These are phyloP conservation scores for Rhyacophila evoluta DNA, from an alignment of 2,888 invertebrate genomes.

Conservation along the genomic window DNA sequence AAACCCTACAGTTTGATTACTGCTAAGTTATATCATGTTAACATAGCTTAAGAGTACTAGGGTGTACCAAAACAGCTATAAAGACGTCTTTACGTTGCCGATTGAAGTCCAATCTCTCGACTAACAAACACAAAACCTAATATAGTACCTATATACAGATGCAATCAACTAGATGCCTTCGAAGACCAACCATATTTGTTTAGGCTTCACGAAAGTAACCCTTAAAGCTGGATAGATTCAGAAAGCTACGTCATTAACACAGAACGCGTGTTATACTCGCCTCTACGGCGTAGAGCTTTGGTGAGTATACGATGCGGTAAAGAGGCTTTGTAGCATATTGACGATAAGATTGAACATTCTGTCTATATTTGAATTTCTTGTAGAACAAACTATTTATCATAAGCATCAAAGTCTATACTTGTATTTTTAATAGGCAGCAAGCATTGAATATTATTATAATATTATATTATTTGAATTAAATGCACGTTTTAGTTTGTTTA, in stretches of 20 bases:
- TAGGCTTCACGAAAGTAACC: conserved; percentile 9
- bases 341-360: not conserved
- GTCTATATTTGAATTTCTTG: too few species aligned
- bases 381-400: not conserved
- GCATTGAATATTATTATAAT: too few species aligned
- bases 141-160: not conserved
- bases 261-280: not conserved
- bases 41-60: not conserved
- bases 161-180: not conserved
- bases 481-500: too few species aligned
- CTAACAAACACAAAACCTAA: not conserved
- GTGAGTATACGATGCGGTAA: not conserved
- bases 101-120: conserved; percentile 3
- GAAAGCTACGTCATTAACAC: not conserved
- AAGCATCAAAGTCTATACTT: not conserved
- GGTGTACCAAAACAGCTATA: not conserved
- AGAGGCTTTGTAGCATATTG: not conserved
- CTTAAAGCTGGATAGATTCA: not conserved
- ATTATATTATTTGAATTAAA: too few species aligned
- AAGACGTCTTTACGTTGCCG: not conserved
- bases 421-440: too few species aligned
- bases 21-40: not conserved
- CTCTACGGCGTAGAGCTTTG: too few species aligned
- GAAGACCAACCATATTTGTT: conserved; percentile 3
- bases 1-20: not conserved